These are phyloP conservation scores for Philonicus albiceps DNA, from an alignment of 2,888 invertebrate genomes.

Conservation along the genomic window DNA sequence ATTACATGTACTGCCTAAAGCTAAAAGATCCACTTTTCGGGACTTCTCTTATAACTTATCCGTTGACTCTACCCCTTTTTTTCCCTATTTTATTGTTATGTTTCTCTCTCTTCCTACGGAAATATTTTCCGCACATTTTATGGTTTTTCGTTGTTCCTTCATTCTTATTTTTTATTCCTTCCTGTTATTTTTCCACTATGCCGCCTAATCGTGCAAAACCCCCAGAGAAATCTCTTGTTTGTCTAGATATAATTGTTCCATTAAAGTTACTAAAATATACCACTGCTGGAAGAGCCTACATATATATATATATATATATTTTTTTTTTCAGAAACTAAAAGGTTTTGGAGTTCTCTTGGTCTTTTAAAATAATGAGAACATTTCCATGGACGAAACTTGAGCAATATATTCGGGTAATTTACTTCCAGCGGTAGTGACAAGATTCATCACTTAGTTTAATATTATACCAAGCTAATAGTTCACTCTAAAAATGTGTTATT, in stretches of 20 bases:
- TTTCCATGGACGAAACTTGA: background rate
- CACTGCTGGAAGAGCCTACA: background rate
- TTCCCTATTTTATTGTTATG: background rate
- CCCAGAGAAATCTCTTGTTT: background rate
- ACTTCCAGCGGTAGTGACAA: background rate
- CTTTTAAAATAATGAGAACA: background rate
- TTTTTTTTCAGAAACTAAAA: background rate
- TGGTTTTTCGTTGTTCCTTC: background rate
- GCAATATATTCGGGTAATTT: background rate
- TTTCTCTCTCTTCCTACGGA: background rate
- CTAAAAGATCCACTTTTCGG: slow-evolving; percentile 39
- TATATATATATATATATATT: no score
- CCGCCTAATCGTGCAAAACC: background rate
- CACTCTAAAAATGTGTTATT: background rate
- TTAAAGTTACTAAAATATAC: slow-evolving; percentile 12
- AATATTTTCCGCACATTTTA: background rate
- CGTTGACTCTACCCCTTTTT: background rate
- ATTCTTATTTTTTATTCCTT: background rate
- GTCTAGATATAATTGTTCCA: background rate
- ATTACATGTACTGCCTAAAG: slow-evolving; percentile 45
- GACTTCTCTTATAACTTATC: slow-evolving; percentile 27
- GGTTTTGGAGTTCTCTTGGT: background rate
- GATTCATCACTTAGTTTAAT: background rate
- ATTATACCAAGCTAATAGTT: background rate
- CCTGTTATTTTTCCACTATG: background rate